A percentile compares a stretch with the other conserved stretches of the same genome.
Evolutionary conservation across 2,888 invertebrate genomes (phyloP).

Genomic region (Pecten maximus): DNA sequence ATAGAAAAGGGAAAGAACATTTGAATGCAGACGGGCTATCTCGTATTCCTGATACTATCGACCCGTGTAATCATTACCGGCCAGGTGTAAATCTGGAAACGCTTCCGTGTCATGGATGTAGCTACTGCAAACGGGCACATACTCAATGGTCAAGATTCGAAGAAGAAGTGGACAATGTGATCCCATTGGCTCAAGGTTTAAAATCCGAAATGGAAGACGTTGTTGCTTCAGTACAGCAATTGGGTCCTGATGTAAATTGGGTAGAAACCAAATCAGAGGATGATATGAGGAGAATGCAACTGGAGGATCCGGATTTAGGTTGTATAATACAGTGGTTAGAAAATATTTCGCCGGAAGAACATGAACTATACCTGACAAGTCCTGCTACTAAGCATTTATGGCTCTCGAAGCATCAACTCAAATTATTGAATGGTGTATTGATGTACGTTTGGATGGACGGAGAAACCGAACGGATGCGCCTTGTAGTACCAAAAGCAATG

Average conservation of each 20-base stretch:
- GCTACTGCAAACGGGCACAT: neutral
- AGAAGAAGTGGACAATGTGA: neutral
- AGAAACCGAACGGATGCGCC: neutral
- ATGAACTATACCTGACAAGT: neutral
- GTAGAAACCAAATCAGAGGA: neutral
- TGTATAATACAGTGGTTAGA: too few species aligned
- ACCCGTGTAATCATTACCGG: neutral
- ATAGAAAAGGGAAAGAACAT: neutral
- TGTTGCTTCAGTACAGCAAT: neutral
- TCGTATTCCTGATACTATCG: neutral
- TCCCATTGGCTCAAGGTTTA: neutral
- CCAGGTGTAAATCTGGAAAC: neutral
- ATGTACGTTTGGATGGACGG: neutral
- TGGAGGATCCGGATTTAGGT: neutral
- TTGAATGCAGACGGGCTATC: neutral
- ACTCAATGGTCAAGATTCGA: neutral
- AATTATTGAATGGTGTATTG: neutral
- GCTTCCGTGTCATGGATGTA: neutral
- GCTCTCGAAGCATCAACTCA: neutral
- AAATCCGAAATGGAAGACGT: neutral
- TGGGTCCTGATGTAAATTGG: neutral
- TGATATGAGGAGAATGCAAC: neutral
- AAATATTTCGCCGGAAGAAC: too few species aligned
- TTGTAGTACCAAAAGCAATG: neutral
- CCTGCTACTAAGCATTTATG: neutral